Conservation (phyloP, 1,140 invertebrate genomes). For the Plodia interpunctella region DNA sequence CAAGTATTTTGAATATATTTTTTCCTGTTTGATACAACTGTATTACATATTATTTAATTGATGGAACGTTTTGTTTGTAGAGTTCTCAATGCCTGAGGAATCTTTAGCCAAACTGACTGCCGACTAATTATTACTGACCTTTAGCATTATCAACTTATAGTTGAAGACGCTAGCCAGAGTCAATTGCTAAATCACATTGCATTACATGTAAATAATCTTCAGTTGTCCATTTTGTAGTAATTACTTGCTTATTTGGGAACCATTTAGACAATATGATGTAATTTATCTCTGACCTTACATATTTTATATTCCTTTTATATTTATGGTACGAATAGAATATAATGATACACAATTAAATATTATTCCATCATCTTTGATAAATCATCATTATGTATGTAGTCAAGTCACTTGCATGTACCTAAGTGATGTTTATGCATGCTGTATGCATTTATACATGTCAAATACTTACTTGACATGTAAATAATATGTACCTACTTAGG, state of each 20-base stretch:
- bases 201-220: background rate
- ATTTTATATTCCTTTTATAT: background rate
- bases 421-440: background rate
- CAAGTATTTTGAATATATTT: constrained; percentile 15
- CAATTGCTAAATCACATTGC: background rate
- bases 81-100: background rate
- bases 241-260: constrained; percentile 3
- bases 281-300: background rate
- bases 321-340: background rate
- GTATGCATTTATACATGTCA: background rate
- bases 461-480: too few species aligned
- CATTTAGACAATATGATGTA: background rate
- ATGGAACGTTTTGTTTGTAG: background rate
- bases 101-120: too few species aligned
- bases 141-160: background rate
- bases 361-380: constrained; percentile 3
- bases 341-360: background rate
- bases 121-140: background rate
- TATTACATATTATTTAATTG: background rate
- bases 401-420: background rate
- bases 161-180: background rate
- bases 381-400: too few species aligned
- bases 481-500: background rate
- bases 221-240: too few species aligned
- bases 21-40: background rate